These are phyloP conservation scores for Gobiocypris rarus DNA, from an alignment of 2,113 vertebrate genomes.

Conservation along the genomic window DNA sequence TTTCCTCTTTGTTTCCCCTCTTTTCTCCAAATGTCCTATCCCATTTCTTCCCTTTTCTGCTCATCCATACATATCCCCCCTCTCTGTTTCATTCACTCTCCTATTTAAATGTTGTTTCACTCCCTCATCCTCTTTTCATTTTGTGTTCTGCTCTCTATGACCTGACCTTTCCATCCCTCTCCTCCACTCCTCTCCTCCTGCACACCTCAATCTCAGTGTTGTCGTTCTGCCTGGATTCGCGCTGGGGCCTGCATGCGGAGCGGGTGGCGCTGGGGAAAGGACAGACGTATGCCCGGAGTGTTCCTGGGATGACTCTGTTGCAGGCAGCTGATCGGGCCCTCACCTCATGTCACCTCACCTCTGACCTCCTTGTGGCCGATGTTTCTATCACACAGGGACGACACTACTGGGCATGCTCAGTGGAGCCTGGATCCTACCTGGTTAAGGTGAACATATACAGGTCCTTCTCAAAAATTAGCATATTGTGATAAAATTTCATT, in stretches of 20 bases:
- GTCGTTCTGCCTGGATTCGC: conserved; percentile 92
- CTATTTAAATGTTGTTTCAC: conserved; percentile 4
- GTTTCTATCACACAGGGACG: conserved; percentile 90
- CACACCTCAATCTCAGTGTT: conserved; percentile 77
- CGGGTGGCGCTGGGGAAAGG: conserved; percentile 91
- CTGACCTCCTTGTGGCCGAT: conserved; percentile 86
- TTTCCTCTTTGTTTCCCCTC: conserved; percentile 34
- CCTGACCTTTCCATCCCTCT: conserved; percentile 17
- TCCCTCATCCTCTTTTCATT: not conserved
- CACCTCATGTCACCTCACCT: conserved; percentile 92
- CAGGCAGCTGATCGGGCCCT: conserved; percentile 86
- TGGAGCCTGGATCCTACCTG: conserved; percentile 94
- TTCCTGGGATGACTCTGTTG: conserved; percentile 86
- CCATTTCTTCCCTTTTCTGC: not conserved
- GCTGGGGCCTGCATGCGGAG: conserved; percentile 90
- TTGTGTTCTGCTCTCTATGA: not conserved
- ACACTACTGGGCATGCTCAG: conserved; percentile 96
- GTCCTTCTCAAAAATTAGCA: no score
- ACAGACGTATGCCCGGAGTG: conserved; percentile 89
- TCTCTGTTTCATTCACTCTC: not conserved
- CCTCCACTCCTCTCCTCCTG: not conserved
- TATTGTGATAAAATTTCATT: no score
- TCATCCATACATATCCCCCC: not conserved
- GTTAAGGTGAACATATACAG: conserved; percentile 78
- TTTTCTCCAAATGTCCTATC: conserved; percentile 25